phyloP scores from a whole-genome alignment of 2,888 invertebrate species.

The Hydropsyche betteni region DNA sequence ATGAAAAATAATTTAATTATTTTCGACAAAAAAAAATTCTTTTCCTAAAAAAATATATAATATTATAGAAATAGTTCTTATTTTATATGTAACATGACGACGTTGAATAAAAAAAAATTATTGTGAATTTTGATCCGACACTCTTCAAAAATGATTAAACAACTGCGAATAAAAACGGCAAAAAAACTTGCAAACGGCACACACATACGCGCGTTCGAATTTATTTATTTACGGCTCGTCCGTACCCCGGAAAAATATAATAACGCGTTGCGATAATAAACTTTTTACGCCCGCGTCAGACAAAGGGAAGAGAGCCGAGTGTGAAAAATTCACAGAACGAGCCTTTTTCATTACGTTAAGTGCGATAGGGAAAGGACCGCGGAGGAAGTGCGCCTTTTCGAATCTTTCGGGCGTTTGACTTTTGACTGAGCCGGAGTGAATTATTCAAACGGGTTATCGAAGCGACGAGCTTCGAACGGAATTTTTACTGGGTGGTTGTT shows the following conservation, averaged over 20 bases:
- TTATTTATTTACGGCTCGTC: background rate
- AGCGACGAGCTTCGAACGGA: background rate
- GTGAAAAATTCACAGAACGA: conserved; percentile 21
- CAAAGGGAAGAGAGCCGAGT: conserved; percentile 10
- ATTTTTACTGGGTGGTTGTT: no score
- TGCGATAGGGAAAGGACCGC: conserved; percentile 11
- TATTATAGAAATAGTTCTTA: background rate
- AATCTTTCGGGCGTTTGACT: conserved; percentile 3
- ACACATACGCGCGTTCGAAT: background rate
- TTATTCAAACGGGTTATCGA: background rate
- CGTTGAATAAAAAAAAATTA: background rate
- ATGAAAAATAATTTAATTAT: background rate
- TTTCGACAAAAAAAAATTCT: background rate
- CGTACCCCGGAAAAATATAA: background rate
- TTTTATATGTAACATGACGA: background rate
- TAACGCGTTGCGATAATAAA: conserved; percentile 12
- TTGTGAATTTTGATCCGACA: background rate
- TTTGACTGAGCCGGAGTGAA: conserved; percentile 12
- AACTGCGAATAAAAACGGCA: background rate
- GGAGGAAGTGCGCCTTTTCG: background rate
- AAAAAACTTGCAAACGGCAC: background rate
- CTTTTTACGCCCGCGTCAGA: conserved; percentile 11
- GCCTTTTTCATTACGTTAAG: conserved; percentile 26
- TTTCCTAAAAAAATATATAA: background rate
- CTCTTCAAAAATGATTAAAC: background rate